Conservation (phyloP, 2,888 invertebrate genomes). For the Tachystola acroxantha region DNA sequence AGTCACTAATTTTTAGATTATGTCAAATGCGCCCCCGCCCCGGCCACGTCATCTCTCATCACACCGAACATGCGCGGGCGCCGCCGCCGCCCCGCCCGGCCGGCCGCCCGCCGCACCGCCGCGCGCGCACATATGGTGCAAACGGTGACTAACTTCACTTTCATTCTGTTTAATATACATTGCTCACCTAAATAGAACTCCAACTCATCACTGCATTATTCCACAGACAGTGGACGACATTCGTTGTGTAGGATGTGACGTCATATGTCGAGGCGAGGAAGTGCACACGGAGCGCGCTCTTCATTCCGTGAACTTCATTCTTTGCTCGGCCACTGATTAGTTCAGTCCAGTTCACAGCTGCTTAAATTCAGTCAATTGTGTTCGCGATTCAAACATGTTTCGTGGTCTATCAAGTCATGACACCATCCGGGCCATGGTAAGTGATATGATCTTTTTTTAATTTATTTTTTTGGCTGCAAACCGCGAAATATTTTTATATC, state of each 20-base stretch:
- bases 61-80: slow-evolving; percentile 29
- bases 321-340: slow-evolving; percentile 38
- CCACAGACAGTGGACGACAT: slow-evolving; percentile 29
- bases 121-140: no score
- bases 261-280: slow-evolving; percentile 19
- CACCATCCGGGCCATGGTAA: no score
- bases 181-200: slow-evolving; percentile 27
- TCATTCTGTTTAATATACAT: slow-evolving; percentile 27
- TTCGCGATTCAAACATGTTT: no score
- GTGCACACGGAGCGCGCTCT: slow-evolving; percentile 18
- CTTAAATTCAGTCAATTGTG: no score
- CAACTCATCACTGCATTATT: slow-evolving; percentile 26
- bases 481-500: no score
- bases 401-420: no score
- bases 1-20: slow-evolving; percentile 36
- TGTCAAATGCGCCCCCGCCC: slow-evolving; percentile 30
- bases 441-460: no score
- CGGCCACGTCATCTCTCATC: slow-evolving; percentile 40
- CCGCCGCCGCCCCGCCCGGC: no score
- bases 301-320: slow-evolving; percentile 16
- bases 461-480: no score
- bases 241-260: slow-evolving; percentile 17
- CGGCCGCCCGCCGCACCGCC: no score
- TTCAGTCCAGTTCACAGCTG: no score
- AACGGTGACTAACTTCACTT: slow-evolving; percentile 2